Conservation (phyloP, 2,888 invertebrate species). For the Heliconius hortense region DNA sequence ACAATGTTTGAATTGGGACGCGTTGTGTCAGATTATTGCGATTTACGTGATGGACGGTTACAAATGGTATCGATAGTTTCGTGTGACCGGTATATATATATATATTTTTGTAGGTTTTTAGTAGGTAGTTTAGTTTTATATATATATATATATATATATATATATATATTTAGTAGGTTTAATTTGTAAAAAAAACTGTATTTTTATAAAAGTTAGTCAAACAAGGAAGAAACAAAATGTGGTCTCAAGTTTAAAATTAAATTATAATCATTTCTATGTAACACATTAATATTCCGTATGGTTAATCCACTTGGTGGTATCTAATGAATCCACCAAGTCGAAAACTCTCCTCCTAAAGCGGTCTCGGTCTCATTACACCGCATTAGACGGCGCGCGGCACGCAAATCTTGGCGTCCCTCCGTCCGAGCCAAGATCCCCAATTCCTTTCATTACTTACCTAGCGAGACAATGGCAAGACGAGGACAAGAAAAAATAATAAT, state of each 20-base stretch:
- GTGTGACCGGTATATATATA: background rate
- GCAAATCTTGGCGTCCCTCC: constrained; percentile 76
- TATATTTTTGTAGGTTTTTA: no score
- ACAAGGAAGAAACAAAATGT: no score
- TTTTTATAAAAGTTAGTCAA: no score
- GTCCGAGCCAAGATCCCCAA: constrained; percentile 72
- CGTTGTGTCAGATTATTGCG: constrained; percentile 27
- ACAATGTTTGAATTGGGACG: constrained; percentile 71
- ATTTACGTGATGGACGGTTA: constrained; percentile 30
- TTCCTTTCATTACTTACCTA: constrained; percentile 82
- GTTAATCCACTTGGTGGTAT: constrained; percentile 71
- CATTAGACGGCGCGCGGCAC: constrained; percentile 76
- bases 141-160: no score
- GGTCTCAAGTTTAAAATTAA: background rate
- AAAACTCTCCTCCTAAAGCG: constrained; percentile 66
- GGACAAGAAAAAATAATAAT: constrained; percentile 75
- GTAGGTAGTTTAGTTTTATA: no score
- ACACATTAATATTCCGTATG: constrained; percentile 44
- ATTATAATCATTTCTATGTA: background rate
- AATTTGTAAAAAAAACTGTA: background rate
- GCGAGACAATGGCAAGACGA: constrained; percentile 81
- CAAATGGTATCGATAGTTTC: constrained; percentile 31
- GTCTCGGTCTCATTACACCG: constrained; percentile 80
- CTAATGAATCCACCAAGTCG: constrained; percentile 75
- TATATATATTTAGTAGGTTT: background rate